Evolutionary conservation across 2,888 invertebrate species (phyloP), one percentile per base, ranked within the genome.

Genomic region (Eumerus sabulonum): DNA sequence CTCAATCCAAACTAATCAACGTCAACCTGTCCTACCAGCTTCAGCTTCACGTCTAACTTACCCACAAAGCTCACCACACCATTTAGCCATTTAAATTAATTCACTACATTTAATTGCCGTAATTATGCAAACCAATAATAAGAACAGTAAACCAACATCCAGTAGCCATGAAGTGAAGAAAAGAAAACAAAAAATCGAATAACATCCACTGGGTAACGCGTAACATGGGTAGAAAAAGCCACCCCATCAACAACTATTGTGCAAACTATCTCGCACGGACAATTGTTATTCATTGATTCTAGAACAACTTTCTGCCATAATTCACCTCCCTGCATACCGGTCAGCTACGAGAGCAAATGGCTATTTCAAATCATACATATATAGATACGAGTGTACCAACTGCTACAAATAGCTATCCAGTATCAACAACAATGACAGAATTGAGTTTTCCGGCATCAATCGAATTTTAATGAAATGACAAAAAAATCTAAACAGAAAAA

Each of bases 221-320:
- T 44, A 63, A 19, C 18, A 13, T 11, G 35, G 44, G 36, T n/a
- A 48, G 13, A 56, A 11, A 35, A 27, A 45, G 2, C 9, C 9
- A 40, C n/a, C 2, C 40, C n/a, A 3, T 11, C 9, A 13, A 47
- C 19, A 14, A n/a, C 35, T 40, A 50, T 17, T 17, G 57, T 45
- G 66, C 40, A 35, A 60, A 56, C 44, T 51, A 14, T 17, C 36
- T 48, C 63, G 59, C 57, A 71, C 48, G 70, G 35, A 50, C 40
- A 62, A 72, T 79, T 79, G 54, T 53, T 79, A 79, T 79, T 79
- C 79, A 79, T 74, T 17, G 64, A 74, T 74, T 79, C 79, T 60
- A 74, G 64, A 79, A 79, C 79, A 74, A 79, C 79, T 79, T 79
- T 70, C 50, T 56, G 79, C 68, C 79, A 79, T 74, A 79, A 70